These are phyloP conservation scores for Nebria salina DNA, from an alignment of 2,888 invertebrate genomes.

Conservation along the genomic window DNA sequence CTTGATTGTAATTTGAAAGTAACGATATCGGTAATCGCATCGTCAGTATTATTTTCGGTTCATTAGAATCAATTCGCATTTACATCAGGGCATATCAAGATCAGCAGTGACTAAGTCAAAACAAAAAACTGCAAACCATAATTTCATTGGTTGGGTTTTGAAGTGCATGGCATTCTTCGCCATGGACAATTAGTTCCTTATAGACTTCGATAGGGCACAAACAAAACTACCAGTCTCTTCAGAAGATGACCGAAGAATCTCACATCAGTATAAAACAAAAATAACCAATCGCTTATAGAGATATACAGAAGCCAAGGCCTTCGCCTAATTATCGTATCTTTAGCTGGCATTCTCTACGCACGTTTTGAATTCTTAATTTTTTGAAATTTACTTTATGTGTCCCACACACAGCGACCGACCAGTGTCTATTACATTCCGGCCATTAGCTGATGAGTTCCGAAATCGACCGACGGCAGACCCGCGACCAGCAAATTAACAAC, in stretches of 20 bases:
- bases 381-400: conserved; percentile 5
- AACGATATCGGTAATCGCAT: neutral
- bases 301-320: conserved; percentile 3
- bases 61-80: neutral
- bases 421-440: conserved; percentile 15
- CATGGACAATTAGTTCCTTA: conserved; percentile 14
- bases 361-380: conserved; percentile 31
- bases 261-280: neutral
- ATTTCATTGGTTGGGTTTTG: neutral
- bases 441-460: conserved; percentile 20
- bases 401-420: conserved; percentile 19
- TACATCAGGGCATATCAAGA: neutral
- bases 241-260: conserved; percentile 12
- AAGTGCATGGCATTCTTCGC: neutral
- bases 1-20: neutral
- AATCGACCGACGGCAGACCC: neutral
- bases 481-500: conserved; percentile 5
- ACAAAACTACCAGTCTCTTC: neutral
- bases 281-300: conserved; percentile 5
- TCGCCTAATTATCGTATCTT: conserved; percentile 19
- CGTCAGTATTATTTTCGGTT: conserved; percentile 5
- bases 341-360: conserved; percentile 14
- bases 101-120: neutral
- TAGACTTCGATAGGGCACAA: neutral
- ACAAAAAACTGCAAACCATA: conserved; percentile 10